phyloP scores from a whole-genome alignment of 2,797 vertebrate genomes.

The Acipenser transmontanus region DNA sequence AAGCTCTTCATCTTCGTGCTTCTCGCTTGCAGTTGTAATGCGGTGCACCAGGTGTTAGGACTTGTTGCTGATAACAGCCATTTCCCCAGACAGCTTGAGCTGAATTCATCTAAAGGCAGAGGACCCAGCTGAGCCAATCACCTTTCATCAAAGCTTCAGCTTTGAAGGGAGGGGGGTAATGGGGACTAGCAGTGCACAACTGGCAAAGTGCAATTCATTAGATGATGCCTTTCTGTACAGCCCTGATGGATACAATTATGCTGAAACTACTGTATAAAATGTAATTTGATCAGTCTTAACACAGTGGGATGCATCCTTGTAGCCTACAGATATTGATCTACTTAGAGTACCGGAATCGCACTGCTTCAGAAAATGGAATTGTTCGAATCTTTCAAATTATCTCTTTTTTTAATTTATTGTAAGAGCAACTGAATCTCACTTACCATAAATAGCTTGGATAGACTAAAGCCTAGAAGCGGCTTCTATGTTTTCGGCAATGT shows the following conservation, averaged over 20 bases:
- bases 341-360: too few species aligned
- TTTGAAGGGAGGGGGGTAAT: background rate
- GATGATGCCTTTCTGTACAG: background rate
- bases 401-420: too few species aligned
- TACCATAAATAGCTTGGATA: too few species aligned
- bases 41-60: slow-evolving; percentile 9
- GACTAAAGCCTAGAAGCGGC: too few species aligned
- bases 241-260: background rate
- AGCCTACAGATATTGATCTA: too few species aligned
- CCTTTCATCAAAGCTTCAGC: background rate
- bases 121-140: background rate
- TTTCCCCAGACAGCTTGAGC: background rate
- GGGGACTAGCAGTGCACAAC: background rate
- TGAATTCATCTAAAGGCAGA: background rate
- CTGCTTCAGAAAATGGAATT: too few species aligned
- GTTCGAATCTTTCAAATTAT: too few species aligned
- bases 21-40: background rate
- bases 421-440: too few species aligned
- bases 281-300: too few species aligned
- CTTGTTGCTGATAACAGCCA: background rate
- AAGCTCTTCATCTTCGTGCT: background rate
- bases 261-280: too few species aligned
- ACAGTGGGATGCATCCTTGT: too few species aligned
- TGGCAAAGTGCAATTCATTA: background rate
- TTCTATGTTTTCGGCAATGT: too few species aligned